phyloP scores from a whole-genome alignment of 2,113 vertebrate species.

The Thalassarche chlororhynchos region DNA sequence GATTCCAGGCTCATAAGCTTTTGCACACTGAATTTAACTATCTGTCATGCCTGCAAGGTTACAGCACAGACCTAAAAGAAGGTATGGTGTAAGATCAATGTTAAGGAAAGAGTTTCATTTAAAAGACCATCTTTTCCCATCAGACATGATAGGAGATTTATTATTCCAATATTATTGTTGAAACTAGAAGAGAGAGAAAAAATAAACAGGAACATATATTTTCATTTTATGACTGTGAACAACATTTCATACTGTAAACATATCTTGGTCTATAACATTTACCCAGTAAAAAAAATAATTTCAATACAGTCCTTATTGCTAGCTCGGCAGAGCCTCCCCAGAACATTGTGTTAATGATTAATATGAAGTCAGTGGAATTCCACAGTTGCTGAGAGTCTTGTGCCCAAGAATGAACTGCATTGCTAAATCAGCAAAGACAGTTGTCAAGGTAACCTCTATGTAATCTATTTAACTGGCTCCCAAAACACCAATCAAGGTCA shows the following conservation, averaged over 20 bases:
- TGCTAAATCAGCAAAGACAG: conserved; percentile 94
- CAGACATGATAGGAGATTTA: conserved; percentile 68
- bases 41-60: conserved; percentile 44
- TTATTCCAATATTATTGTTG: conserved; percentile 53
- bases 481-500: conserved; percentile 92
- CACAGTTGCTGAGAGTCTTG: conserved; percentile 83
- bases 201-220: conserved; percentile 50
- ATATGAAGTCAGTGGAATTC: conserved; percentile 85
- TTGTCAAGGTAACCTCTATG: conserved; percentile 94
- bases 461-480: conserved; percentile 93
- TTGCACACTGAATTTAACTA: conserved; percentile 44
- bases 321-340: conserved; percentile 78
- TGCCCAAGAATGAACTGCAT: conserved; percentile 88
- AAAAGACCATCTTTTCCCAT: conserved; percentile 64
- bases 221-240: conserved; percentile 51
- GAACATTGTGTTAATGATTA: conserved; percentile 91
- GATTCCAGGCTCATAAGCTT: conserved; percentile 14
- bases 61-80: conserved; percentile 18
- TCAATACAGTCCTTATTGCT: conserved; percentile 75
- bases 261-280: conserved; percentile 60
- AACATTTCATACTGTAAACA: conserved; percentile 67
- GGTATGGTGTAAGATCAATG: conserved; percentile 38
- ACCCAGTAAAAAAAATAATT: conserved; percentile 62
- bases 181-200: conserved; percentile 42
- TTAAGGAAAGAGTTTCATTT: conserved; percentile 47